phyloP scores from a whole-genome alignment of 2,113 vertebrate species.

The Gopherus evgoodei region DNA sequence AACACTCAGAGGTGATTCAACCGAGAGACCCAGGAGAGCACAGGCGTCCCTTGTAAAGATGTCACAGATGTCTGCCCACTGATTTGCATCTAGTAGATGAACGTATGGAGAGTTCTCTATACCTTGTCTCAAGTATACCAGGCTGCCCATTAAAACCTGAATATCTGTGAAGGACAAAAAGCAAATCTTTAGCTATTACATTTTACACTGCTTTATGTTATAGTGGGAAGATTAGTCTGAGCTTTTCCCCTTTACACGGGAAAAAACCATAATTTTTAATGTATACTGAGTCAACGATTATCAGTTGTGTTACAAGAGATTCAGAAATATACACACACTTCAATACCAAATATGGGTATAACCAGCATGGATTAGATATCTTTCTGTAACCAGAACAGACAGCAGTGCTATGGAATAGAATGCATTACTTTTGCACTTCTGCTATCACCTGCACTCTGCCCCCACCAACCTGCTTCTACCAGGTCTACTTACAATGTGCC shows the following conservation, averaged over 20 bases:
- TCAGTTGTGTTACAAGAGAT: neutral
- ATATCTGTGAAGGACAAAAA: slow-evolving; percentile 78
- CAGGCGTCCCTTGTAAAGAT: slow-evolving; percentile 89
- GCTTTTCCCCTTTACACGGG: neutral
- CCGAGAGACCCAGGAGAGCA: slow-evolving; percentile 86
- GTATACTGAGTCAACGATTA: fast-evolving
- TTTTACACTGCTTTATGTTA: neutral
- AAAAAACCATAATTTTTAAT: neutral
- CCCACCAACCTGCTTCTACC: neutral
- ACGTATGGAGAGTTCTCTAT: slow-evolving; percentile 90
- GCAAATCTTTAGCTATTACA: neutral
- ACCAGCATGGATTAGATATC: neutral
- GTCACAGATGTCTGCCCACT: slow-evolving; percentile 92
- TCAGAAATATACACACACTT: neutral
- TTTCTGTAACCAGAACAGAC: neutral
- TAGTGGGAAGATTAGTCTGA: neutral
- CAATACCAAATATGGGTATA: neutral
- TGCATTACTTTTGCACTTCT: fast-evolving
- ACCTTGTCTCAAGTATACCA: slow-evolving; percentile 88
- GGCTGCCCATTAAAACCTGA: slow-evolving; percentile 89
- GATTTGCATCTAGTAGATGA: slow-evolving; percentile 86
- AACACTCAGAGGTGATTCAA: slow-evolving; percentile 89
- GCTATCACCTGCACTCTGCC: neutral
- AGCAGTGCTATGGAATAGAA: fast-evolving
- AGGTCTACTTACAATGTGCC: neutral